Conservation (phyloP, 2,113 vertebrate genomes). For the Phyllopteryx taeniolatus region DNA sequence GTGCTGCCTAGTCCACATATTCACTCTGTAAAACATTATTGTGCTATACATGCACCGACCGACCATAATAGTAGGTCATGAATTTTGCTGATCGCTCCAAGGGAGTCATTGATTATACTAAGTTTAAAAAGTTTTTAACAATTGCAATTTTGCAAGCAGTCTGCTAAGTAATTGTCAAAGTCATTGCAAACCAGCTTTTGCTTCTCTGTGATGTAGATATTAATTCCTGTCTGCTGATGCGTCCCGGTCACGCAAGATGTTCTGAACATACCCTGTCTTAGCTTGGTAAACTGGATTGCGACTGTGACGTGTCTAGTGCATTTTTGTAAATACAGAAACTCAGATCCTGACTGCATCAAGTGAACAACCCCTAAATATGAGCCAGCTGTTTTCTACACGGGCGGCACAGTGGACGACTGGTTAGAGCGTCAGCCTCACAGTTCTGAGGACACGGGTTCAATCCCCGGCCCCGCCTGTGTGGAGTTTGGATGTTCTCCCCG, state of each 20-base stretch:
- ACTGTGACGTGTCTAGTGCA: neutral
- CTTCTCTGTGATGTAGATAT: neutral
- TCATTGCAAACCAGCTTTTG: neutral
- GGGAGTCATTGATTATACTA: too few species aligned
- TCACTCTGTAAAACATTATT: too few species aligned
- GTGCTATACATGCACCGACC: too few species aligned
- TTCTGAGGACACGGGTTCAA: too few species aligned
- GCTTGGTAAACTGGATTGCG: neutral
- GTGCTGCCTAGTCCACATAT: too few species aligned
- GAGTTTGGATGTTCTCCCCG: too few species aligned
- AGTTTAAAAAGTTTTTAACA: neutral
- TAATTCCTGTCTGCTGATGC: neutral
- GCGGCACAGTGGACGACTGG: too few species aligned
- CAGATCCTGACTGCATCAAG: neutral
- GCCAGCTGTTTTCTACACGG: neutral
- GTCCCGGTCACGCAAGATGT: neutral
- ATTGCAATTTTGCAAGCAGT: neutral
- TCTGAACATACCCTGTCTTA: neutral
- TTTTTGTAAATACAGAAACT: neutral
- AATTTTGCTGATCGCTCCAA: too few species aligned
- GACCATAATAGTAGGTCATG: too few species aligned
- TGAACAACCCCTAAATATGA: neutral
- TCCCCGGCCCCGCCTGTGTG: too few species aligned
- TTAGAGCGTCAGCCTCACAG: too few species aligned
- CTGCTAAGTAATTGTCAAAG: neutral